A percentile compares a stretch with the other conserved stretches of the same genome.
Evolutionary conservation across 2,888 invertebrate species (phyloP).

Genomic region (Apomyelois bistriatella): DNA sequence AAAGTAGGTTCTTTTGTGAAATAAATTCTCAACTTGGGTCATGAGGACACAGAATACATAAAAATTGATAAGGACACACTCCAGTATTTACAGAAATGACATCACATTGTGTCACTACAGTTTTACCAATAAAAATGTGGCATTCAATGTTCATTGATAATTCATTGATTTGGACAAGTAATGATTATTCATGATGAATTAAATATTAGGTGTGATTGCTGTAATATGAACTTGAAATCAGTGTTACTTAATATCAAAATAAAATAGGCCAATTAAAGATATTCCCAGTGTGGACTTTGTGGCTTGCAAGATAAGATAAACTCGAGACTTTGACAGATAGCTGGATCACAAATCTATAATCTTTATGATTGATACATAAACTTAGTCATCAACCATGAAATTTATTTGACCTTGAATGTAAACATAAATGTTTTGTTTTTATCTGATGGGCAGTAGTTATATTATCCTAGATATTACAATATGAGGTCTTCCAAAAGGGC

Average conservation of each 20-base stretch:
- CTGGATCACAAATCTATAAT: neutral
- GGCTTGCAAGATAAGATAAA: neutral
- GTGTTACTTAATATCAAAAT: neutral
- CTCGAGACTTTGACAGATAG: neutral
- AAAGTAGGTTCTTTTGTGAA: too few relatives aligned
- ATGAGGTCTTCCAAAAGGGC: too few relatives aligned
- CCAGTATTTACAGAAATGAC: too few relatives aligned
- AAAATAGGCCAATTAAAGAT: neutral
- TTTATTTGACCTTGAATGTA: conserved; percentile 11
- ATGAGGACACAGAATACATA: too few relatives aligned
- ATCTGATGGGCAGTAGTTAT: too few relatives aligned
- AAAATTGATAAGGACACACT: too few relatives aligned
- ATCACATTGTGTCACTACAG: too few relatives aligned
- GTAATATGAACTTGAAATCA: neutral
- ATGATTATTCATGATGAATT: neutral
- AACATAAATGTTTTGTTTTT: conserved; percentile 3
- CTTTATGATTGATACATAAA: neutral
- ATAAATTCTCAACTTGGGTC: too few relatives aligned
- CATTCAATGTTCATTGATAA: neutral
- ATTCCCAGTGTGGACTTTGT: neutral
- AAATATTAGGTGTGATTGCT: neutral
- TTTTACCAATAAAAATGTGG: too few relatives aligned
- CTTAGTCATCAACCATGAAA: neutral
- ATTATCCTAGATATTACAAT: too few relatives aligned
- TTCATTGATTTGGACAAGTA: neutral